phyloP scores from a whole-genome alignment of 2,113 vertebrate genomes.

The Oncorhynchus tshawytscha region DNA sequence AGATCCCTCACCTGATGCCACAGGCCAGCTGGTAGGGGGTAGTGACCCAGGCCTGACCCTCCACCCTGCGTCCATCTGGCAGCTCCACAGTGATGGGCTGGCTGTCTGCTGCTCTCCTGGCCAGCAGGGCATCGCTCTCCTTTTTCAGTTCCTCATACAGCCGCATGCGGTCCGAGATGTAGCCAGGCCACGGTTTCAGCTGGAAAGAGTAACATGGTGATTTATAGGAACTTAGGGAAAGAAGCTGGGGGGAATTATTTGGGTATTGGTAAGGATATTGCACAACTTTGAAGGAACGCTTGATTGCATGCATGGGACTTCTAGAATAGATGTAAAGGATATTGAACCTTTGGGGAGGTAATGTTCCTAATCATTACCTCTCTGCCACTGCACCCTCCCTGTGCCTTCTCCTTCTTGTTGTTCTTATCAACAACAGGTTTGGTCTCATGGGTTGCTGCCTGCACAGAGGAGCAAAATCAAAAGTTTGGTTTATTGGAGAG shows the following conservation, averaged over 20 bases:
- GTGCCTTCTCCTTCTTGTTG: slow-evolving; percentile 9
- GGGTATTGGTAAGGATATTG: not conserved
- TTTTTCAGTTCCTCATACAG: slow-evolving; percentile 88
- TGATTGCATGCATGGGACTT: not conserved
- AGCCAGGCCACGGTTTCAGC: slow-evolving; percentile 83
- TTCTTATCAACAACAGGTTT: slow-evolving; percentile 36
- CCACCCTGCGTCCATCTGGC: slow-evolving; percentile 80
- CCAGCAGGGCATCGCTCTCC: slow-evolving; percentile 83
- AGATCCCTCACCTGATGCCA: slow-evolving; percentile 81
- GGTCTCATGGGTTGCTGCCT: not conserved
- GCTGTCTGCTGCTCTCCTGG: slow-evolving; percentile 76
- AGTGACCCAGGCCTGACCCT: slow-evolving; percentile 87
- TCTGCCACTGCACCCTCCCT: slow-evolving; percentile 18
- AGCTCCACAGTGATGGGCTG: slow-evolving; percentile 83
- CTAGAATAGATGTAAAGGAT: not conserved
- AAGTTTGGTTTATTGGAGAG: too few relatives aligned
- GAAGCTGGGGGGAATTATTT: not conserved
- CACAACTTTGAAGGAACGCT: not conserved
- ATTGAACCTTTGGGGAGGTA: not conserved
- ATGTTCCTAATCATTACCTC: slow-evolving; percentile 64
- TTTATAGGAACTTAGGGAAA: not conserved
- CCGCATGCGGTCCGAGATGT: slow-evolving; percentile 81
- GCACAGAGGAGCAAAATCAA: not conserved
- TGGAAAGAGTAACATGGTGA: slow-evolving; percentile 32
- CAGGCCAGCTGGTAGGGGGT: slow-evolving; percentile 89